phyloP scores from a whole-genome alignment of 2,888 invertebrate genomes.

The Cataglyphis cursor region DNA sequence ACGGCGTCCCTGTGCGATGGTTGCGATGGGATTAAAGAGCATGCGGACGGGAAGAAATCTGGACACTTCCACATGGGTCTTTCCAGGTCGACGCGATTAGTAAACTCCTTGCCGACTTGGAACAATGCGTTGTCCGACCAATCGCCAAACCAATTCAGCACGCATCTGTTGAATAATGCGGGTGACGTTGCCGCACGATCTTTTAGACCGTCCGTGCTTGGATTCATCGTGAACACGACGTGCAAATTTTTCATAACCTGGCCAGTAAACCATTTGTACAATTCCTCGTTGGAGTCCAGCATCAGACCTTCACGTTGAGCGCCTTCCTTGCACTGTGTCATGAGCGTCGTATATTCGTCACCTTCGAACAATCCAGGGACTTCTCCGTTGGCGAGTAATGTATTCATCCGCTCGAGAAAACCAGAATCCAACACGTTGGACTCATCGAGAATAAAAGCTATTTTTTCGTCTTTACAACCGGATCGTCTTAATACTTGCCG shows the following conservation, averaged over 20 bases:
- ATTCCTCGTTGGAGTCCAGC: constrained; percentile 99
- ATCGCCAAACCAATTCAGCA: constrained; percentile 99
- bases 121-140: constrained; percentile 99
- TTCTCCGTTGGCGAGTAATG: constrained; percentile 99
- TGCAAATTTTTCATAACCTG: constrained; percentile 99
- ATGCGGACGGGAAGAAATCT: constrained; percentile 96
- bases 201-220: constrained; percentile 98
- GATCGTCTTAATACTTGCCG: constrained; percentile 95
- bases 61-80: constrained; percentile 95
- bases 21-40: constrained; percentile 91
- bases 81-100: constrained; percentile 97
- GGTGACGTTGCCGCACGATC: constrained; percentile 99
- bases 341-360: constrained; percentile 99
- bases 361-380: constrained; percentile 98
- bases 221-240: constrained; percentile 99
- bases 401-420: constrained; percentile 99
- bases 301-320: constrained; percentile 99
- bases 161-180: constrained; percentile 99
- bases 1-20: constrained; percentile 97
- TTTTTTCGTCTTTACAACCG: constrained; percentile 98
- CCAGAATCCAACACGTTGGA: constrained; percentile 99
- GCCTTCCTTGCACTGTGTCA: constrained; percentile 99
- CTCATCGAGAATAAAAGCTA: constrained; percentile 99
- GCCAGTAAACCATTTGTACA: constrained; percentile 99
- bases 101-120: constrained; percentile 99